These are phyloP conservation scores for Dromiciops gliroides DNA, from an alignment of 2,113 vertebrate genomes.

Conservation along the genomic window DNA sequence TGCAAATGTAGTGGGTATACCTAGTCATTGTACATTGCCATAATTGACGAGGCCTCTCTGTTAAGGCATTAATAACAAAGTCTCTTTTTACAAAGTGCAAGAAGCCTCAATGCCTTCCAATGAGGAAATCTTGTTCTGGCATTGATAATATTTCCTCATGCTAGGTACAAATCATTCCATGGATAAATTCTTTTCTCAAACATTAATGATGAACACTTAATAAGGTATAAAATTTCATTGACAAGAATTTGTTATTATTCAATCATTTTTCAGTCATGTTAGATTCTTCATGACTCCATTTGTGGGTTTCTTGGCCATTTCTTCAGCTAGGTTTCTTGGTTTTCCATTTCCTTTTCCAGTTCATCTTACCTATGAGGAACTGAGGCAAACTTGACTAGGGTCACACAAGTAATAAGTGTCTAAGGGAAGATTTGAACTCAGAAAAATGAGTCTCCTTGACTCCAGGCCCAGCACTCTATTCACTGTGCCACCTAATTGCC, in stretches of 20 bases:
- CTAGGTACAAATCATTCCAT: not conserved
- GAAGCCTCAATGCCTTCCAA: not conserved
- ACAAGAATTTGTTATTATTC: not conserved
- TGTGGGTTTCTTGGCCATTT: too few relatives aligned
- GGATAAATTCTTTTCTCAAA: not conserved
- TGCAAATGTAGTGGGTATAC: constrained; percentile 2
- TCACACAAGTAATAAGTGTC: not conserved
- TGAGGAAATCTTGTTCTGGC: not conserved
- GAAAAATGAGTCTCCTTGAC: not conserved
- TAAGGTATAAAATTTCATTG: not conserved
- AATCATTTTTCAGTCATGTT: too few relatives aligned
- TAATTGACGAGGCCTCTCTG: not conserved
- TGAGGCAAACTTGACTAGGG: not conserved
- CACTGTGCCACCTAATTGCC: too few relatives aligned
- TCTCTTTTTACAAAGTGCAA: not conserved
- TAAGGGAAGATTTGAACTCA: not conserved
- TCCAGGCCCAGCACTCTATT: too few relatives aligned
- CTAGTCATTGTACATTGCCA: not conserved
- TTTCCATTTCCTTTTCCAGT: too few relatives aligned
- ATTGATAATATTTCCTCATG: not conserved
- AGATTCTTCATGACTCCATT: too few relatives aligned
- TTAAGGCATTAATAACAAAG: not conserved
- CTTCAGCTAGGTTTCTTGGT: too few relatives aligned
- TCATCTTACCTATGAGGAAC: too few relatives aligned
- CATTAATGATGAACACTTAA: not conserved